Evolutionary conservation across 2,113 vertebrate genomes (phyloP).

Genomic region (Grallaria varia): DNA sequence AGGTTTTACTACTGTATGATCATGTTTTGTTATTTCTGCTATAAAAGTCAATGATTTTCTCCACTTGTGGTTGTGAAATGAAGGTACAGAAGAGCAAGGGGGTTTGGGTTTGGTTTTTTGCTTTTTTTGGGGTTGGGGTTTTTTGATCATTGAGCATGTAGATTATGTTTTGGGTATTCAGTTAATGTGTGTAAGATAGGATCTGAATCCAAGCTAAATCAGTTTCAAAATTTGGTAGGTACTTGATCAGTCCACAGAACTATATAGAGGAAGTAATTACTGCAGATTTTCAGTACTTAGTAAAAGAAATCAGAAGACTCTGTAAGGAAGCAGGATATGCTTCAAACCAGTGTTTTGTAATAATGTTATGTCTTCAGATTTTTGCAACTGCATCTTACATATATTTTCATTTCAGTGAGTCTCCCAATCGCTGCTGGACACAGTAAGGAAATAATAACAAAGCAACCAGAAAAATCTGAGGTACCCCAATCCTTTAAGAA

Average conservation of each 20-base stretch:
- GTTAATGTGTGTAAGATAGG: background rate
- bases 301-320: background rate
- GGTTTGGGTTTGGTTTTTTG: rapidly evolving
- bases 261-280: background rate
- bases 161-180: background rate
- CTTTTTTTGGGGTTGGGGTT: background rate
- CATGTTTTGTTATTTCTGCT: background rate
- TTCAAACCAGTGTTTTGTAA: background rate
- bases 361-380: background rate
- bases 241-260: background rate
- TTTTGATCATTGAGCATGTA: background rate
- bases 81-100: background rate
- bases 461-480: background rate
- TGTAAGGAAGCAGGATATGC: background rate
- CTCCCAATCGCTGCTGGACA: background rate
- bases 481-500: background rate
- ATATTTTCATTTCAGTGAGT: background rate
- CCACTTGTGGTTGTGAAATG: background rate
- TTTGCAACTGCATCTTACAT: background rate
- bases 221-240: background rate
- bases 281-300: background rate
- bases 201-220: background rate
- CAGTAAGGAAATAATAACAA: background rate
- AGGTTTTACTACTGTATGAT: background rate
- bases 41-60: background rate